phyloP scores from a whole-genome alignment of 30 jellyfish, hydroid and myxozoan species.

The Turritopsis rubra region DNA sequence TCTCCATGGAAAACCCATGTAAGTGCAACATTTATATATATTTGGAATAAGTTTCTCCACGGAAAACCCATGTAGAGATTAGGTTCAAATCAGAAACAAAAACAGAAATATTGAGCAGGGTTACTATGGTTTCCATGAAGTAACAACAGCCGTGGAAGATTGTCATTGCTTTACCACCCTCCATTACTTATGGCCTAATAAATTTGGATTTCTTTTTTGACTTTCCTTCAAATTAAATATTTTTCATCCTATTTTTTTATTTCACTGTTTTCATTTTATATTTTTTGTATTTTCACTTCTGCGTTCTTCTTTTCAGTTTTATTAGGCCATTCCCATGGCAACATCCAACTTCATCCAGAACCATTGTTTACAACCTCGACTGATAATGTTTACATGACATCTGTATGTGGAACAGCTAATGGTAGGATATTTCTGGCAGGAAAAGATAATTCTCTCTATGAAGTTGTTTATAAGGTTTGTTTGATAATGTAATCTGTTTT shows the following conservation, averaged over 20 bases:
- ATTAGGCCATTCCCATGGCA: constrained; percentile 52
- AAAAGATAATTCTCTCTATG: constrained; percentile 85
- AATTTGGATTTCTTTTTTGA: no score
- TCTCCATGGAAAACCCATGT: constrained; percentile 50
- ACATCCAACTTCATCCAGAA: constrained; percentile 92
- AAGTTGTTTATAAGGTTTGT: constrained; percentile 81
- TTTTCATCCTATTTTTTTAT: background rate
- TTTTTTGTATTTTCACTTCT: no score
- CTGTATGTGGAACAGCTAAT: constrained; percentile 49
- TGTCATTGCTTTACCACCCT: no score
- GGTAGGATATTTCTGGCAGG: constrained; percentile 94
- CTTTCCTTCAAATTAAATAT: background rate
- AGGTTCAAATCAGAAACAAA: no score
- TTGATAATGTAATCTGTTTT: background rate
- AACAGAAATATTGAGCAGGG: no score
- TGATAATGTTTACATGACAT: constrained; percentile 70
- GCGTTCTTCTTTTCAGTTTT: background rate
- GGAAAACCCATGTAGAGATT: constrained; percentile 47
- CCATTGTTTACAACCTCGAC: constrained; percentile 81
- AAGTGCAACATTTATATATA: constrained; percentile 33
- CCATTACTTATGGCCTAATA: no score
- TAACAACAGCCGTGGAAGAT: no score
- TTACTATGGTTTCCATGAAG: no score
- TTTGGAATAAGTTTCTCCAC: constrained; percentile 81
- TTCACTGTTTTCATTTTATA: no score